These are phyloP conservation scores for Calliopsis andreniformis DNA, from an alignment of 1,140 invertebrate species.

Conservation along the genomic window DNA sequence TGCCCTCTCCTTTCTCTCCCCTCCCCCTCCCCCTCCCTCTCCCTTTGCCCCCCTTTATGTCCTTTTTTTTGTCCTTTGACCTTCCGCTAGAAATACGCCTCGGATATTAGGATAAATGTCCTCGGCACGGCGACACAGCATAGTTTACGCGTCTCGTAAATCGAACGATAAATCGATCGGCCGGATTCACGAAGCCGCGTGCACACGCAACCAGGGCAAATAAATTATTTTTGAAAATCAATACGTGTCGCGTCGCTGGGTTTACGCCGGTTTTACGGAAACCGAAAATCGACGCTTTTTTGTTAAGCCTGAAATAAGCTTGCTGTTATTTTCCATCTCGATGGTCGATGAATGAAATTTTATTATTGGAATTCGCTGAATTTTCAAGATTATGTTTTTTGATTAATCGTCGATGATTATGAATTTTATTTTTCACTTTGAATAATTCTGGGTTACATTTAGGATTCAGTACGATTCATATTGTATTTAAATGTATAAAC, in stretches of 20 bases:
- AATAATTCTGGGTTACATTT: too few species aligned
- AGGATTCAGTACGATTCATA: too few species aligned
- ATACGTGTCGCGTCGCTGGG: neutral
- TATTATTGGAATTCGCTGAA: neutral
- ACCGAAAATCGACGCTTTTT: constrained; percentile 1
- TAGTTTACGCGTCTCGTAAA: constrained; percentile 66
- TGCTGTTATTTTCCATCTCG: neutral
- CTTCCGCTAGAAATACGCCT: constrained; percentile 64
- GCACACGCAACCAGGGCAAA: constrained; percentile 16
- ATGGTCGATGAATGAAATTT: neutral
- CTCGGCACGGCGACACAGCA: constrained; percentile 43
- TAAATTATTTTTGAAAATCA: constrained; percentile 45
- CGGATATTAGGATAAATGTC: constrained; percentile 72
- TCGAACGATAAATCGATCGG: constrained; percentile 75
- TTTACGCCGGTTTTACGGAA: neutral
- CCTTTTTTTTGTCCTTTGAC: constrained; percentile 59
- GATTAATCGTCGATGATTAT: neutral
- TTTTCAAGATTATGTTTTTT: neutral
- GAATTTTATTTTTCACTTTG: too few species aligned
- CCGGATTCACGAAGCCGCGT: constrained; percentile 57
- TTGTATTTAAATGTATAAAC: too few species aligned
- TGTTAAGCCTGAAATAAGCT: constrained; percentile 1
- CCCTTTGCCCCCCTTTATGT: too few species aligned
- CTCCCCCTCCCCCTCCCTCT: neutral
- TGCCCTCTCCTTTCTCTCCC: constrained; percentile 9